Conservation (phyloP, 1,140 invertebrate genomes). For the Chironomus striatipennis region DNA sequence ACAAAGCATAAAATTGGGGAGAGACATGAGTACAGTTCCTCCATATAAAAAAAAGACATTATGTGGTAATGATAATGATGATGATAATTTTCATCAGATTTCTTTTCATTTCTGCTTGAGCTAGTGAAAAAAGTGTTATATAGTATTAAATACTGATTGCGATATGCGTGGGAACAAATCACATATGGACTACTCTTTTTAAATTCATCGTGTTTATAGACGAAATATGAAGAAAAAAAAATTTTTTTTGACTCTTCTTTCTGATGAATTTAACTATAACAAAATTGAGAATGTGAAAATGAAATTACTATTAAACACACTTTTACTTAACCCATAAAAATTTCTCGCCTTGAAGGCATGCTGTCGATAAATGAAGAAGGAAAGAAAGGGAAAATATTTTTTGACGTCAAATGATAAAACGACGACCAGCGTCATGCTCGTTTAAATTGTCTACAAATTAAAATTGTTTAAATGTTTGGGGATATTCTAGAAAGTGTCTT, state of each 20-base stretch:
- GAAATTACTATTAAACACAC: neutral
- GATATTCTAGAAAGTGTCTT: too few relatives aligned
- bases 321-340: constrained; percentile 14
- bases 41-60: too few relatives aligned
- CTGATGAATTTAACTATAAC: too few relatives aligned
- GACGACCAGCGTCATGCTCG: neutral
- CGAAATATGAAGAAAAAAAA: neutral
- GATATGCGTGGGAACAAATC: neutral
- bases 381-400: neutral
- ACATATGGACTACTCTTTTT: neutral
- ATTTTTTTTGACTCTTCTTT: neutral
- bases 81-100: too few relatives aligned
- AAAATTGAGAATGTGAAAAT: neutral
- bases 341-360: neutral
- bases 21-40: too few relatives aligned
- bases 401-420: constrained; percentile 1
- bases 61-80: too few relatives aligned
- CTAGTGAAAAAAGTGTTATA: too few relatives aligned
- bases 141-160: neutral
- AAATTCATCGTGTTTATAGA: neutral
- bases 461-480: too few relatives aligned
- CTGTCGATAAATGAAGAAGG: neutral
- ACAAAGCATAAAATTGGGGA: too few relatives aligned
- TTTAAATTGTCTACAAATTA: neutral
- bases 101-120: too few relatives aligned